A percentile compares a stretch with the other conserved stretches of the same genome.
phyloP scores from a whole-genome alignment of 2,113 vertebrate genomes.

The Sitta europaea region DNA sequence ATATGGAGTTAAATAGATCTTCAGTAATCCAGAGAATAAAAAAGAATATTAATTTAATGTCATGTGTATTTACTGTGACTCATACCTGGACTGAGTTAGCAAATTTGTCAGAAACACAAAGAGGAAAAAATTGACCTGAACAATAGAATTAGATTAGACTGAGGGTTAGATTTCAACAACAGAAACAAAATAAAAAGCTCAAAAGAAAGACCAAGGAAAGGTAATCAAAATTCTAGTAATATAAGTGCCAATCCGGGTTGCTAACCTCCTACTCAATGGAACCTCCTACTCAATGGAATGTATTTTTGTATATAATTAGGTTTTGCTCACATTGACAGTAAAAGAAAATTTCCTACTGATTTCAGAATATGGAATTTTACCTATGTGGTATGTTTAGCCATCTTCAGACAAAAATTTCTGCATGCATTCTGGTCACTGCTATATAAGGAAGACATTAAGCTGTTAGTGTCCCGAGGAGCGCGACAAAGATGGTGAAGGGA shows the following conservation, averaged over 20 bases:
- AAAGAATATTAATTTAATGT: not conserved
- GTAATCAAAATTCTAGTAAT: not conserved
- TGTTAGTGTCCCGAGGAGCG: not conserved
- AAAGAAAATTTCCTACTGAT: not conserved
- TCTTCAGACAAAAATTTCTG: not conserved
- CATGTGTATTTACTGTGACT: not conserved
- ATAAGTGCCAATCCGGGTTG: not conserved
- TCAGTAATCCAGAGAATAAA: conserved; percentile 24
- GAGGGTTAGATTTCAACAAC: not conserved
- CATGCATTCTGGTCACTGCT: not conserved
- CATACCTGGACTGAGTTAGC: not conserved
- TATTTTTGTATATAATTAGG: not conserved
- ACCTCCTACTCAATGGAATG: not conserved
- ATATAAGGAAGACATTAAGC: not conserved
- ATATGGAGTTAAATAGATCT: conserved; percentile 15
- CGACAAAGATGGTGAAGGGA: too few relatives aligned
- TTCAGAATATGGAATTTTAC: not conserved
- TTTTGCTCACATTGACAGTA: not conserved
- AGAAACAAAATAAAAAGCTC: not conserved
- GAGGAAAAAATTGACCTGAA: not conserved
- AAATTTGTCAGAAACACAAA: not conserved
- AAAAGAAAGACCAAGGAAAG: not conserved
- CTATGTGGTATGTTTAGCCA: not conserved
- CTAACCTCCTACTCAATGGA: too few relatives aligned
- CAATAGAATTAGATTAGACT: not conserved